A percentile compares a stretch with the other conserved stretches of the same genome.
Evolutionary conservation across 2,797 vertebrate species (phyloP).

Genomic region (Channa striata): DNA sequence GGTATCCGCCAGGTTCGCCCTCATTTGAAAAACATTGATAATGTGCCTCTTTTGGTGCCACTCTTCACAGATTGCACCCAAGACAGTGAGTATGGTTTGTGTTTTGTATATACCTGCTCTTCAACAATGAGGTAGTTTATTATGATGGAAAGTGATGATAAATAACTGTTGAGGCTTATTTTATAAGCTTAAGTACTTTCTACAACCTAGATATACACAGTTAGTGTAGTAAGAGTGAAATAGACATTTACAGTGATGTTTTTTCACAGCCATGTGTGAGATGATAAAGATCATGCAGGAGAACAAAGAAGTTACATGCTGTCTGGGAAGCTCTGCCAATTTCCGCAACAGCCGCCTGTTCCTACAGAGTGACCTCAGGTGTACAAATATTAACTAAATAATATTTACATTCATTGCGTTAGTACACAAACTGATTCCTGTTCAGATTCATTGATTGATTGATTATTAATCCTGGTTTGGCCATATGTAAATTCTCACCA

Average conservation of each 20-base stretch:
- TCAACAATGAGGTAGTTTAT: background rate
- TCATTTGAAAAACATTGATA: constrained; percentile 98
- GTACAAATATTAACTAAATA: constrained; percentile 3
- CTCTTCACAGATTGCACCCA: constrained; percentile 99
- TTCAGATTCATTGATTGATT: background rate
- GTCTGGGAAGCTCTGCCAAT: constrained; percentile 96
- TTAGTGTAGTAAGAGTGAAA: too few relatives aligned
- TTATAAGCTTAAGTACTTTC: too few relatives aligned
- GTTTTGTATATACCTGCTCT: background rate
- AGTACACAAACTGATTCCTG: background rate
- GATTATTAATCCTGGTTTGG: background rate
- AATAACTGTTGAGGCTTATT: too few relatives aligned
- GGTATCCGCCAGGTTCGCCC: constrained; percentile 98
- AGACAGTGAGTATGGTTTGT: constrained; percentile 88
- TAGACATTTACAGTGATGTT: background rate
- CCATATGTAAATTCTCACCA: background rate
- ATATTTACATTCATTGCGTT: background rate
- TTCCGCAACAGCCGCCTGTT: constrained; percentile 95
- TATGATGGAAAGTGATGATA: background rate
- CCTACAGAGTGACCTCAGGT: constrained; percentile 97
- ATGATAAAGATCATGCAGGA: constrained; percentile 99
- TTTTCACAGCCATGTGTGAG: constrained; percentile 94
- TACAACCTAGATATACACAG: too few relatives aligned
- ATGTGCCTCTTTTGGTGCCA: constrained; percentile 96
- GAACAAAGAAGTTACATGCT: constrained; percentile 96